Evolutionary conservation across 2,888 invertebrate species (phyloP), one percentile per base, ranked within the genome.

Genomic region (Lasiommata megera): DNA sequence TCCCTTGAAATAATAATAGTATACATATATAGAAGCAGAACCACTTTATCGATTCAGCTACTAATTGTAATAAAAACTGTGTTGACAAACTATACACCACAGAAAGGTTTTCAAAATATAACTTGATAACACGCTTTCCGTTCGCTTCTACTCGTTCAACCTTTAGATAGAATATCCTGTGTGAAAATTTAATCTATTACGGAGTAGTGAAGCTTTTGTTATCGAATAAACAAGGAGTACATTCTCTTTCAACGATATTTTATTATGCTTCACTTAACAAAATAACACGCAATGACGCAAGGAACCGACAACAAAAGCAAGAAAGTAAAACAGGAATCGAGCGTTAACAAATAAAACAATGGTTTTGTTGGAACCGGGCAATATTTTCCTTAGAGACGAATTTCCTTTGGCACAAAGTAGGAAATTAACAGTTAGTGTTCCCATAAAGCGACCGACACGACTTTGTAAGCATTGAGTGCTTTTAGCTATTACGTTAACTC

Each of bases 391-490:
- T 73, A 77, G 76, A 80, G 80, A 81, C 78, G 79, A 80, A 78
- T 82, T 84, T 83, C 74, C 82, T 80, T 76, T 80, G 79, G 78
- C 79, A 78, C 78, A 80, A 82, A 80, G 82, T 80, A 82, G 84
- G 82, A 87, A 87, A 88, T 88, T 88, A 88, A 84, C 88, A 80
- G 88, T 84, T 34, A 84, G 84, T 83, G 80, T 80, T 68, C 70
- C 76, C 81, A 83, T 87, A 88, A 86, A 87, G 80, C 76, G 81
- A 77, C 79, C 82, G 78, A 72, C 75, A 82, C 77, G 84, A 88
- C 83, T 88, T 85, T 84, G 86, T 86, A 84, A 82, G 88, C 88
- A 88, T 88, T 86, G 87, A 89, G 88, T 87, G 89, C 86, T 89
- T 89, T 89, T 76, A 74, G 87, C 89, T 88, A 88, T 89, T 88